Base-by-base conservation (phyloP, 1,140 invertebrate species). In the Cyphomyrmex costatus region DNA sequence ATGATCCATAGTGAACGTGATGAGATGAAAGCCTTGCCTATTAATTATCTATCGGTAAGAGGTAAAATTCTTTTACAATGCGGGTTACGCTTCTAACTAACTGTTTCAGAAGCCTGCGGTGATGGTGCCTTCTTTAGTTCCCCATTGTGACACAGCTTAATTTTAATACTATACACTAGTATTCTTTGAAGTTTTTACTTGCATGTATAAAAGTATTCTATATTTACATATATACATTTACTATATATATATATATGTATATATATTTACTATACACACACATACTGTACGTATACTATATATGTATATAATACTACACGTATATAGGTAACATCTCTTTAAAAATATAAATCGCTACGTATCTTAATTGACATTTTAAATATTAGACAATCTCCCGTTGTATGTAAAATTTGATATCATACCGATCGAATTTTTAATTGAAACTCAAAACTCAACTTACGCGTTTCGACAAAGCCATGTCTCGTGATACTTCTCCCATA, bases 51-150 rank as follows among this genome's bases (percentile, higher is more conserved):
- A 66, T 77, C 24, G 71, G 63, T 33, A 49, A 24, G 53, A 65
- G 27, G 51, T 85, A 66, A 66, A 65, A 85, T 85, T 85, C 53
- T 73, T 63, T 53, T 51, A 85, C 73, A 78, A 85, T 78, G 82
- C 82, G 82, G 49, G 82, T 85, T 85, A 83, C 79, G 79, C 79
- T 83, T 24, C 68, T 58, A 53, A 83, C 77, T 83, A 84, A 86
- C 79, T 77, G 73, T 87, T 85, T 24, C 60, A 87, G 60, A 85
- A 85, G 58, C 61, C n/a, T n/a, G n/a, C n/a, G n/a, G 14, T 49
- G 58, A 61, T 19, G 24, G n/a, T 63, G n/a, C 16, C 46, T 65
- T 77, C 46, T 65, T 77, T n/a, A 14, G 7, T 58, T 21, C 53
- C 36, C 27, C 36, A 49, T 83, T 70, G 21, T 79, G 42, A 65